A percentile compares a stretch with the other conserved stretches of the same genome.
phyloP scores from a whole-genome alignment of 2,113 vertebrate genomes.

The Calyptommatus sinebrachiatus region DNA sequence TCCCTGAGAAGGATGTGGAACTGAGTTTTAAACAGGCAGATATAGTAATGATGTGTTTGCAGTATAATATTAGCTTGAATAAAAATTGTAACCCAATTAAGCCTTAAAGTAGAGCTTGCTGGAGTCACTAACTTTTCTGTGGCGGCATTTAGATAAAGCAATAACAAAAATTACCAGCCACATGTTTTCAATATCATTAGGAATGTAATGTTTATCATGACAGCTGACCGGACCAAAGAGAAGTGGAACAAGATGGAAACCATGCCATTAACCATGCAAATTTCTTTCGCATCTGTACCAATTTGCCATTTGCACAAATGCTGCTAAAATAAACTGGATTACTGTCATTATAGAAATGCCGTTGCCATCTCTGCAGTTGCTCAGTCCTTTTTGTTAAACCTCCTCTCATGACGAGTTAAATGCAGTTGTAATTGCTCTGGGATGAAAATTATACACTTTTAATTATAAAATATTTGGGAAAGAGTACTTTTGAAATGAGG shows the following conservation, averaged over 20 bases:
- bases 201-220: constrained; percentile 82
- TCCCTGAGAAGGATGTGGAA: not conserved
- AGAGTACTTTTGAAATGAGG: constrained; percentile 34
- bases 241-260: constrained; percentile 71
- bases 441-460: constrained; percentile 48
- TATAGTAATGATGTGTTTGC: not conserved
- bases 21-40: not conserved
- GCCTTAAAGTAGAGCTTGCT: not conserved
- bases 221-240: constrained; percentile 76
- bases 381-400: constrained; percentile 50
- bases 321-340: constrained; percentile 50
- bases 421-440: constrained; percentile 47
- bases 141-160: constrained; percentile 77
- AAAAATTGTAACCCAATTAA: not conserved
- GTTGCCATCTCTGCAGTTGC: constrained; percentile 48
- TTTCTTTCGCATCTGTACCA: constrained; percentile 63
- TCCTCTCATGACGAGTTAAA: constrained; percentile 55
- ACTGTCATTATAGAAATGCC: constrained; percentile 50
- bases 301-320: constrained; percentile 62
- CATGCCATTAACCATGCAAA: constrained; percentile 74
- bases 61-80: not conserved
- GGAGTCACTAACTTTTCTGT: constrained; percentile 8
- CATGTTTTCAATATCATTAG: constrained; percentile 79
- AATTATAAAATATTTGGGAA: constrained; percentile 53
- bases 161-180: constrained; percentile 82